Base-by-base conservation (phyloP, 2,797 vertebrate genomes). In the Scomberomorus guttatus region DNA sequence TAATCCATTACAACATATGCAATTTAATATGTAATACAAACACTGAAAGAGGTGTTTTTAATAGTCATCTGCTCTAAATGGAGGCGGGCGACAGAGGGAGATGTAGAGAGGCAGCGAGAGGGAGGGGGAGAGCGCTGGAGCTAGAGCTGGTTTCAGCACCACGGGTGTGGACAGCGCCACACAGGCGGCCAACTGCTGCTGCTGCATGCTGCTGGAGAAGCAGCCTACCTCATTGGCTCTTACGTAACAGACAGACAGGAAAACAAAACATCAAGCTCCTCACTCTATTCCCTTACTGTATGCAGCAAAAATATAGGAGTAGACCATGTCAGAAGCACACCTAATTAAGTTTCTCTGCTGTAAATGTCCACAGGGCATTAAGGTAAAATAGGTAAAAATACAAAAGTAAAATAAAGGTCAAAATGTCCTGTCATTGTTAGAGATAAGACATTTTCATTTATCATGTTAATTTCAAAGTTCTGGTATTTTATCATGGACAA, bases 111-210 rank as follows among this genome's bases (percentile, higher is more conserved):
- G 9, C 39, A 63, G 24, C n/a, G 27, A 39, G 57, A 42, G 71
- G 72, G 72, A 59, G 71, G 48, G 77, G 34, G 66, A 68, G 83
- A 34, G 71, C 0, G 25, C 18, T 6, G n/a, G 77, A 85, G 46
- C 17, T 1, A 20, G 46, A 50, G 77, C 55, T 68, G 29, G 0
- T 91, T 96, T 95, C 95, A 96, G 95, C 93, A 96, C 95, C 92
- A 94, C 55, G 0, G 0, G 3, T n/a, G 81, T 80, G 95, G 93
- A 96, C 94, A 96, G 95, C 95, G 95, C 93, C 94, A 93, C 92
- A 91, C 92, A 92, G 94, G 92, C 93, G 93, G 94, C 78, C 77
- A 86, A 77, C 63, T 60, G 42, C 71, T 61, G 93, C 84, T 66
- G 85, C 81, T 93, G 87, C 94, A 95, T 37, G 76, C 71, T 46